Percentiles rank a stretch among this genome's conserved stretches.
phyloP scores from a whole-genome alignment of 1,140 invertebrate species.

The Plutomurus gul region DNA sequence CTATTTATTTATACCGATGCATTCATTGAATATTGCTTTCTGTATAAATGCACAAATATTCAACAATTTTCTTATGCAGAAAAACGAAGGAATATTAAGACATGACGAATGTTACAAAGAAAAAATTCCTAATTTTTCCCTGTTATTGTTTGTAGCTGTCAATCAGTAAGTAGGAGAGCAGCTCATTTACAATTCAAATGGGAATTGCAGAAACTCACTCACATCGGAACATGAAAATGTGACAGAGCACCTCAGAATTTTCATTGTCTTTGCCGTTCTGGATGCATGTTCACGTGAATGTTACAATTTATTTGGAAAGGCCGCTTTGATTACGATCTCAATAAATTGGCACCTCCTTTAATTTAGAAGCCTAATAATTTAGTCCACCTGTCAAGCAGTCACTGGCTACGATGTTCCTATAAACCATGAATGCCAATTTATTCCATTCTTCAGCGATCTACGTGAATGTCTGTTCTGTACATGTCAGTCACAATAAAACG shows the following conservation, averaged over 20 bases:
- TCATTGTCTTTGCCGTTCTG: neutral
- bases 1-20: too few relatives aligned
- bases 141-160: slow-evolving; percentile 29
- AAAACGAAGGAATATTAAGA: too few relatives aligned
- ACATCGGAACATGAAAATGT: neutral
- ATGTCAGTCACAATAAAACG: too few relatives aligned
- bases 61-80: too few relatives aligned
- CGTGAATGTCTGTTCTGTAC: neutral
- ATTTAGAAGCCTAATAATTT: neutral
- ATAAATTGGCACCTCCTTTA: slow-evolving; percentile 5
- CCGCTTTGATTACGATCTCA: slow-evolving; percentile 8
- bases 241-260: neutral
- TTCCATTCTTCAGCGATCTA: neutral
- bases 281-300: neutral
- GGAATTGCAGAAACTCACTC: neutral
- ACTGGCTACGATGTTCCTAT: neutral
- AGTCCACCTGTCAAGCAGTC: neutral
- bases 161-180: neutral
- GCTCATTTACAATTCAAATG: slow-evolving; percentile 8
- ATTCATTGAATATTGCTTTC: too few relatives aligned
- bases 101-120: too few relatives aligned
- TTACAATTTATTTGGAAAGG: neutral
- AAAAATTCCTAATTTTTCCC: neutral
- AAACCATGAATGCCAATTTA: neutral
- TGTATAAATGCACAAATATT: too few relatives aligned